phyloP scores from a whole-genome alignment of 2,888 invertebrate species.

The Lochmaea crataegi region DNA sequence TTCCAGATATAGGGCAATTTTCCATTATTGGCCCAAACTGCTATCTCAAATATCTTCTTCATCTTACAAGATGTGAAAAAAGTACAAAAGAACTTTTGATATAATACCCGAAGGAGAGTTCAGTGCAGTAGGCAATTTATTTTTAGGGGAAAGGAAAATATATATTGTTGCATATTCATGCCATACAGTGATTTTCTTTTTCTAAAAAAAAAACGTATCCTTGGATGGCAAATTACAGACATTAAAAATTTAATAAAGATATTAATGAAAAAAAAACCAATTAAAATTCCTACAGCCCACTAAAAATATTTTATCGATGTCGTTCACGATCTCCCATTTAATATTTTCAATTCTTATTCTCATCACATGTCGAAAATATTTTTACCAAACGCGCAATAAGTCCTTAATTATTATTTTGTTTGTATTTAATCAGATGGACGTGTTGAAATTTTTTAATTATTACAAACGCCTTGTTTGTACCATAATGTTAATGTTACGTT shows the following conservation, averaged over 20 bases:
- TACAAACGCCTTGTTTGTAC: constrained; percentile 32
- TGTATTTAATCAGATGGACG: constrained; percentile 31
- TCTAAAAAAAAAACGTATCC: background rate
- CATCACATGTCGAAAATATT: constrained; percentile 26
- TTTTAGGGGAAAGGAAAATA: too few species aligned
- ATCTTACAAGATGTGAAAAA: too few species aligned
- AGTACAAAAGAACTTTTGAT: too few species aligned
- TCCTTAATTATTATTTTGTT: constrained; percentile 32
- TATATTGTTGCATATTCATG: too few species aligned
- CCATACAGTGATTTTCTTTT: background rate
- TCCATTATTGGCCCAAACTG: too few species aligned
- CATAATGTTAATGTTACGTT: constrained; percentile 31
- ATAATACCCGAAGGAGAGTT: too few species aligned
- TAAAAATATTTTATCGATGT: constrained; percentile 17
- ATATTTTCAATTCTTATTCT: constrained; percentile 21
- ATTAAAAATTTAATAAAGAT: background rate
- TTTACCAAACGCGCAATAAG: constrained; percentile 22
- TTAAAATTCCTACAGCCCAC: constrained; percentile 7
- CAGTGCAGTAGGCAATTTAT: too few species aligned
- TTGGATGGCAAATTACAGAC: background rate
- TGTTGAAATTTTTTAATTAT: constrained; percentile 41
- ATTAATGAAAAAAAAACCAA: background rate
- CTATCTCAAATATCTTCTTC: too few species aligned
- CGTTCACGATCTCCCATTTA: constrained; percentile 12
- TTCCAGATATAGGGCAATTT: too few species aligned